phyloP scores from a whole-genome alignment of 1,140 invertebrate species.

The Lamellibrachia luymesi region DNA sequence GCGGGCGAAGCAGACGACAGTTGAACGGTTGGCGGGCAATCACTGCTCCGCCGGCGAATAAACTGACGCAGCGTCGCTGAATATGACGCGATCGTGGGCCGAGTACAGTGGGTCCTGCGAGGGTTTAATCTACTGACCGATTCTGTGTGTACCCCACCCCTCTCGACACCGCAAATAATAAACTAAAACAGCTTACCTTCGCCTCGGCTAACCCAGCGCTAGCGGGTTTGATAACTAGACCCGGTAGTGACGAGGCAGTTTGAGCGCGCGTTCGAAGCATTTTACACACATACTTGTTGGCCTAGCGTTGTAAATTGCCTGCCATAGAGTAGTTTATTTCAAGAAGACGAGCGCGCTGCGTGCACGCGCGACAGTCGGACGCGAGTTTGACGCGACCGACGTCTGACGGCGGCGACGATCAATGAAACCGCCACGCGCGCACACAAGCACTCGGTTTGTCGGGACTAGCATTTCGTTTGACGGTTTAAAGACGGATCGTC shows the following conservation, averaged over 20 bases:
- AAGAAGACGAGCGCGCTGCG: not conserved
- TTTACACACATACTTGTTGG: not conserved
- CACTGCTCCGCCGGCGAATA: not conserved
- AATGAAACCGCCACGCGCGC: not conserved
- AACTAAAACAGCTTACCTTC: conserved; percentile 5
- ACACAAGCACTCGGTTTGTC: not conserved
- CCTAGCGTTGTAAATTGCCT: not conserved
- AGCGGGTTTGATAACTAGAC: not conserved
- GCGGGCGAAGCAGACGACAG: not conserved
- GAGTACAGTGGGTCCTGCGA: no score
- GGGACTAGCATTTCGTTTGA: not conserved
- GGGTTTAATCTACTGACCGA: not conserved
- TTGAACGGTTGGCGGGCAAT: not conserved
- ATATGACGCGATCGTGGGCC: not conserved
- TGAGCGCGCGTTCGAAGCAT: not conserved
- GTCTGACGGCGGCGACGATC: not conserved
- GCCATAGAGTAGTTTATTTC: not conserved
- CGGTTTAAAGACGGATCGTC: not conserved
- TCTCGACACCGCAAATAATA: not conserved
- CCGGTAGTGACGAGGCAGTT: not conserved
- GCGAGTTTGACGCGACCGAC: not conserved
- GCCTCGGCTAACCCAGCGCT: not conserved
- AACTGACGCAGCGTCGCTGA: not conserved
- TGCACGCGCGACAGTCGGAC: not conserved
- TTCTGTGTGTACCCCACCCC: not conserved